Base-by-base conservation (phyloP, 2,888 invertebrate species). In the Imbricaverruca yamaguchii region DNA sequence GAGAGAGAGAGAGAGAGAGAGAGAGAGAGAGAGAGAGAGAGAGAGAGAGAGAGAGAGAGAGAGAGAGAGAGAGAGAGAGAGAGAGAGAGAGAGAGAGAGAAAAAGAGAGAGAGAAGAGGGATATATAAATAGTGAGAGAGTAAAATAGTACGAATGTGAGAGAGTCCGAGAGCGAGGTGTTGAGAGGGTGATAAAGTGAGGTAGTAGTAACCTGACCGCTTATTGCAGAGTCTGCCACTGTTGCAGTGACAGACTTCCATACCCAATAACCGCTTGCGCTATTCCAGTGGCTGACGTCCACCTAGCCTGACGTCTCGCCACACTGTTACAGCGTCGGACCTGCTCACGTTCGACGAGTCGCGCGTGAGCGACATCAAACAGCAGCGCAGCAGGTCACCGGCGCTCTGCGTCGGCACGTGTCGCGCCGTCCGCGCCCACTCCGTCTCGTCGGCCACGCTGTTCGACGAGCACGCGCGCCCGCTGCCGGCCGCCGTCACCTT, bases 261-360 rank as follows among this genome's bases (percentile, higher is more conserved):
- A 61, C 61, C 8, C 61, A n/a, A 39, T 4, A 39, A 39, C 1
- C 4, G 1, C 39, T 39, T 4, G 39, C 39, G 39, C 39, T 39
- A 4, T 39, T 39, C 39, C 39, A 39, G 39, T 39, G 39, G 39
- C 4, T 39, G 39, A 39, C 39, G 39, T 39, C 39, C 39, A 39
- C 39, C 21, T 63, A 21, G 21, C 63, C 21, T 18, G 18, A 15
- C 63, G 21, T 18, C 63, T 18, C 63, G 18, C 18, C 23, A 6
- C 23, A 4, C 10, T 67, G 65, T 69, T 69, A 2, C 69, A 69
- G 69, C 39, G 13, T 23, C 69, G 4, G 15, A 69, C 69, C 69
- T 69, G 13, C 39, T 69, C 39, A 69, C 69, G 39, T 69, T 39
- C 69, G 69, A 69, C 69, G 69, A 69, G 69, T 69, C 69, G 15